Evolutionary conservation across 2,888 invertebrate species (phyloP), one percentile per base, ranked within the genome.

Genomic region (Folsomia candida): DNA sequence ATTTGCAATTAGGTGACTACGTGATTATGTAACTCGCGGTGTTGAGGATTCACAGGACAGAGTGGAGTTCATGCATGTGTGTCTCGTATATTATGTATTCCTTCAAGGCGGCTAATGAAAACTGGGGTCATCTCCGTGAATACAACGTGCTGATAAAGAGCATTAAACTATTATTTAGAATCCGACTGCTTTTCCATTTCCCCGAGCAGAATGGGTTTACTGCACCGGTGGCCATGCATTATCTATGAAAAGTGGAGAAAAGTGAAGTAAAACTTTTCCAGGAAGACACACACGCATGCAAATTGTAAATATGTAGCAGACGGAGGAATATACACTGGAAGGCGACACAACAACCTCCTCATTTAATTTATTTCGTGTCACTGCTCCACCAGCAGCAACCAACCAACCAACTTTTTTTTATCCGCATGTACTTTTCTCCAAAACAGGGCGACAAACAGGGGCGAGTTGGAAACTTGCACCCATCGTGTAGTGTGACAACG

Each of bases 331-430:
- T 54, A 47, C 9, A 47, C n/a, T 22, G 54, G 54, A 24, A 3
- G 54, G 6, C 25, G 25, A 14, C 25, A 20, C 22, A 59, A 26
- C 22, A 14, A 20, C 4, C 59, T n/a, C 59, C 22, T 24, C 25
- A 22, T 59, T 25, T 59, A 59, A 59, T 59, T 59, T 59, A 59
- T 59, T 25, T 59, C 59, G 26, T 59, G 59, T 59, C 59, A 59
- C 59, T n/a, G n/a, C n/a, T n/a, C n/a, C n/a, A n/a, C 37, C 37
- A 37, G 14, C 37, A 4, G 4, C 37, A 37, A 4, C 4, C 37
- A 14, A 14, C 37, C 37, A 37, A 37, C 37, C n/a, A n/a, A n/a
- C n/a, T n/a, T n/a, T n/a, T n/a, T n/a, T 37, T 37, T 37, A 4
- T 37, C 37, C 37, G 14, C 37, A 37, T 37, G 6, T 37, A 9